Conservation (phyloP, 2,888 invertebrate species). For the Mycalesis mineus region DNA sequence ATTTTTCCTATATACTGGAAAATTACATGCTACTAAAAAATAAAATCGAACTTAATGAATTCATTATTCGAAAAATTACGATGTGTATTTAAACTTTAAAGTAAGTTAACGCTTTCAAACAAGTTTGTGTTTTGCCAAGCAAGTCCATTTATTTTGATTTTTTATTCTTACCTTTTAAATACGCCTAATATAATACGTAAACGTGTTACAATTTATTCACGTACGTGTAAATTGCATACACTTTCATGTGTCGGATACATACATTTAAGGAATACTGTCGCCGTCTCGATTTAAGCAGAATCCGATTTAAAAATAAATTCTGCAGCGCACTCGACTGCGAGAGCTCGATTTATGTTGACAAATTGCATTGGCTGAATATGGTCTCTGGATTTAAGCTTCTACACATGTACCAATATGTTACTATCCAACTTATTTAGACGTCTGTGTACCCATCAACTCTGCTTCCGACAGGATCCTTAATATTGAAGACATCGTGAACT, state of each 20-base stretch:
- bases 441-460: not conserved
- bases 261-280: conserved; percentile 9
- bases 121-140: too few species aligned
- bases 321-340: conserved; percentile 14
- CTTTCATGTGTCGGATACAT: not conserved
- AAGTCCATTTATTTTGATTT: not conserved
- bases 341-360: conserved; percentile 22
- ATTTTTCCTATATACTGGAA: too few species aligned
- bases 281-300: conserved; percentile 12
- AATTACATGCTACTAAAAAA: too few species aligned
- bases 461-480: not conserved
- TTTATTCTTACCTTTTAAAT: not conserved
- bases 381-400: not conserved
- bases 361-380: conserved; percentile 22
- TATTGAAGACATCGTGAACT: too few species aligned
- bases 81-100: too few species aligned
- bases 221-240: not conserved
- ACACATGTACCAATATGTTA: not conserved
- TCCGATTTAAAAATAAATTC: conserved; percentile 12
- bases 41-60: too few species aligned
- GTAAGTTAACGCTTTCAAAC: too few species aligned
- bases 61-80: too few species aligned
- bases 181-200: too few species aligned
- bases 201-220: not conserved
- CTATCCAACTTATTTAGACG: not conserved